Percentiles rank a stretch among this genome's conserved stretches.
These are phyloP conservation scores for Ceratosolen fusciceps DNA, from an alignment of 1,140 invertebrate genomes.

Conservation along the genomic window DNA sequence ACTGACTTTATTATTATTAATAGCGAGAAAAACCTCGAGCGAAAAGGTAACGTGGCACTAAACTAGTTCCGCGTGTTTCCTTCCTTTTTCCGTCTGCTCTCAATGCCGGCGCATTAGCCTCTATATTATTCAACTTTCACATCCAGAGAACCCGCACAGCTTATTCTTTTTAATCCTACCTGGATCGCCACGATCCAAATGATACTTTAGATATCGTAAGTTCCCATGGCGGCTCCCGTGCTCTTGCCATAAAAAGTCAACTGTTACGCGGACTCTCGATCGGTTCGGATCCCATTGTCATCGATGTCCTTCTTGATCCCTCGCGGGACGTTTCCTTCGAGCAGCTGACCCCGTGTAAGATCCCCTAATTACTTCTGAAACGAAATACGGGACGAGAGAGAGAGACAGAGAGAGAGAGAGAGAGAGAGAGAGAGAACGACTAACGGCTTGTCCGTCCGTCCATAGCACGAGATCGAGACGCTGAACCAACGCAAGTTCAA, in stretches of 20 bases:
- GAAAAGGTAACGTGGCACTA: background rate
- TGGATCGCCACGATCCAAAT: slow-evolving; percentile 3
- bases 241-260: too few relatives aligned
- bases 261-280: too few relatives aligned
- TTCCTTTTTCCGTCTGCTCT: background rate
- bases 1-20: too few relatives aligned
- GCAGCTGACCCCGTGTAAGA: too few relatives aligned
- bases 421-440: too few relatives aligned
- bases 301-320: too few relatives aligned
- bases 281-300: too few relatives aligned
- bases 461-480: slow-evolving; percentile 92
- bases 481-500: slow-evolving; percentile 89
- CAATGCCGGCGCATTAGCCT: background rate
- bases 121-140: background rate
- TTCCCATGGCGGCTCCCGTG: too few relatives aligned
- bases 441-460: slow-evolving; percentile 45
- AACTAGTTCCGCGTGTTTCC: background rate
- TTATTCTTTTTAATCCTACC: background rate
- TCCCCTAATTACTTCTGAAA: too few relatives aligned
- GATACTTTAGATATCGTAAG: background rate
- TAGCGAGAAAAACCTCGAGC: background rate
- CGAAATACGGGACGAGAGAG: too few relatives aligned
- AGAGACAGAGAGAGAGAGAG: too few relatives aligned
- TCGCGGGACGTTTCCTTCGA: too few relatives aligned
- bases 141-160: background rate